Evolutionary conservation across 2,113 vertebrate genomes (phyloP).

Genomic region (Proteles cristata): DNA sequence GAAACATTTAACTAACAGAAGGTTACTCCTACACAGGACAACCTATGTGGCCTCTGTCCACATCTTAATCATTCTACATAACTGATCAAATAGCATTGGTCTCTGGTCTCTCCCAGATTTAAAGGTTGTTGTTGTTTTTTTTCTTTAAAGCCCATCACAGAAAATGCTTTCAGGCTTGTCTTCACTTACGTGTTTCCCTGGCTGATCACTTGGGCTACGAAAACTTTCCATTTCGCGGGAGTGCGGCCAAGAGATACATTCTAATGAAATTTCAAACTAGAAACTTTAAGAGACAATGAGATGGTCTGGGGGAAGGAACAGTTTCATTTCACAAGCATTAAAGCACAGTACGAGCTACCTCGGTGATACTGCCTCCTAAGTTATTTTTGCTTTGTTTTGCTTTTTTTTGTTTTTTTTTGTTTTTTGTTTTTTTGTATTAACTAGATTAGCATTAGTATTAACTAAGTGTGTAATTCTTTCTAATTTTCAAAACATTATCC

Average conservation of each 20-base stretch:
- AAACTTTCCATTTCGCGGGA: neutral
- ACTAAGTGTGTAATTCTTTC: neutral
- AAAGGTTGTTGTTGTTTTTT: neutral
- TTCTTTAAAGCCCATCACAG: conserved; percentile 28
- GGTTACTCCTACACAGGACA: conserved; percentile 36
- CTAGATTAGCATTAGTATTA: neutral
- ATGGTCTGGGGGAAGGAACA: neutral
- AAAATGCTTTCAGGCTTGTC: neutral
- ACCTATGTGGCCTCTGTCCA: conserved; percentile 46
- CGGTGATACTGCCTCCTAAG: neutral
- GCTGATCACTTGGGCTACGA: neutral
- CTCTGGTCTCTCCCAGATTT: neutral
- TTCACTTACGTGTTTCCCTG: neutral
- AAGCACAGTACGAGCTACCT: neutral
- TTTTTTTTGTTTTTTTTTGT: neutral
- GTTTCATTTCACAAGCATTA: neutral
- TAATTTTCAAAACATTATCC: conserved; percentile 11
- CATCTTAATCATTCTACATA: conserved; percentile 61
- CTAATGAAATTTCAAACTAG: conserved; percentile 52
- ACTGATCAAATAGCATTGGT: conserved; percentile 63
- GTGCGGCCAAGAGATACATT: conserved; percentile 8
- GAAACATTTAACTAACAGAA: conserved; percentile 63
- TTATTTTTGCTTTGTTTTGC: neutral
- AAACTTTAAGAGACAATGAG: conserved; percentile 55
- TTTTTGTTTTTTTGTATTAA: neutral